Evolutionary conservation across 2,888 invertebrate species (phyloP).

Genomic region (Trileptium ribeirensis): DNA sequence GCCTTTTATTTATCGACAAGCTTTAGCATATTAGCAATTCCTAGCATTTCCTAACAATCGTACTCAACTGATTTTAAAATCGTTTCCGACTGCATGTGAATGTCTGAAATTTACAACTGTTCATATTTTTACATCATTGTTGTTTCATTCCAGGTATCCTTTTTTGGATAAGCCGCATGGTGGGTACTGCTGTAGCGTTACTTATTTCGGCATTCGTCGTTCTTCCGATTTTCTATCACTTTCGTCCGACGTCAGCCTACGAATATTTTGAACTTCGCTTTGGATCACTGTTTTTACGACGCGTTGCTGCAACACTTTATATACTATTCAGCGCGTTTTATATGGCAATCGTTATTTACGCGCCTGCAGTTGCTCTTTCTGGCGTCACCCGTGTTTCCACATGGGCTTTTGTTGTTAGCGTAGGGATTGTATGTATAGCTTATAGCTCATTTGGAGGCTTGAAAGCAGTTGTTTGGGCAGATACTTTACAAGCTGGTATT

Average conservation of each 20-base stretch:
- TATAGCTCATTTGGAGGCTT: conserved; percentile 39
- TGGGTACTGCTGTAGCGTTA: not conserved
- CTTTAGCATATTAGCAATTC: no score
- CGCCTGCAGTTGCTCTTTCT: conserved; percentile 23
- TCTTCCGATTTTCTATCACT: conserved; percentile 25
- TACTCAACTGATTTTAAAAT: no score
- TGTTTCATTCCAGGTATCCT: not conserved
- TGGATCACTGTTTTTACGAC: conserved; percentile 14
- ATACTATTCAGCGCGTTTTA: conserved; percentile 20
- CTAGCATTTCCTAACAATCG: no score
- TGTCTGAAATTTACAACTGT: no score
- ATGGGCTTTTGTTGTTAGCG: conserved; percentile 15
- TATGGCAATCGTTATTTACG: conserved; percentile 27
- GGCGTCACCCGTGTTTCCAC: conserved; percentile 22
- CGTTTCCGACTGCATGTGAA: no score
- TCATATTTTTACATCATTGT: no score
- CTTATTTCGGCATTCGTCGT: not conserved
- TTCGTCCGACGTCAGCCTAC: conserved; percentile 18
- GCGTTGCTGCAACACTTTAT: conserved; percentile 19
- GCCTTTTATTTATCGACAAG: no score
- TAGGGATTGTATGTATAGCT: conserved; percentile 34
- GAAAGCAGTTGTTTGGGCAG: conserved; percentile 40
- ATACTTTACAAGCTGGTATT: conserved; percentile 35
- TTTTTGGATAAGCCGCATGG: not conserved
- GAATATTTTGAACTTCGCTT: conserved; percentile 29